A percentile compares a stretch with the other conserved stretches of the same genome.
These are phyloP conservation scores for Sylvia borin DNA, from an alignment of 2,797 vertebrate genomes.

Conservation along the genomic window DNA sequence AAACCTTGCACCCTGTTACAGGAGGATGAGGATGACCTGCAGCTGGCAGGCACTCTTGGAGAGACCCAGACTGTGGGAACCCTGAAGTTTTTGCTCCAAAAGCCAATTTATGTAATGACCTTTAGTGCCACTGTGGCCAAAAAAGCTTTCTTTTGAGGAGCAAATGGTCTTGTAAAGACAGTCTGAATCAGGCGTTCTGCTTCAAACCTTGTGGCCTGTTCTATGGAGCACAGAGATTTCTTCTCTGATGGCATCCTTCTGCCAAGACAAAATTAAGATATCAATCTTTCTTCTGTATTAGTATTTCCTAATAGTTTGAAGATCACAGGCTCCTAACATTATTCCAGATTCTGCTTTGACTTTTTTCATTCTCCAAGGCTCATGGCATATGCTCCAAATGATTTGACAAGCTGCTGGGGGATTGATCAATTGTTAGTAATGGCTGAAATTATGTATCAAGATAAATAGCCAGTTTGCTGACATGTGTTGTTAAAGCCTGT, in stretches of 20 bases:
- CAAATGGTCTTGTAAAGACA: not conserved
- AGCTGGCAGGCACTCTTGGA: not conserved
- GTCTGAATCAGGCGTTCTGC: not conserved
- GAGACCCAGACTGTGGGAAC: not conserved
- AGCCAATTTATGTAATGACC: not conserved
- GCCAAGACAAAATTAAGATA: not conserved
- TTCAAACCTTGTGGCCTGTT: not conserved
- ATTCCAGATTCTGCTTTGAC: not conserved
- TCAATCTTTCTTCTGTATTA: not conserved
- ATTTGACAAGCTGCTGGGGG: not conserved
- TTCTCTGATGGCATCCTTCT: not conserved
- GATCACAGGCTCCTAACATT: not conserved
- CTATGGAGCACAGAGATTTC: not conserved
- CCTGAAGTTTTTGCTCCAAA: not conserved
- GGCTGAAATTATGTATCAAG: not conserved
- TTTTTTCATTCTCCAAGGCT: not conserved
- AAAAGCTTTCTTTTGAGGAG: not conserved
- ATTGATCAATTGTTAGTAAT: not conserved
- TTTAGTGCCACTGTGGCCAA: not conserved
- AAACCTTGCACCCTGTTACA: not conserved
- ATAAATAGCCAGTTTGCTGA: not conserved
- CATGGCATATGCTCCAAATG: not conserved
- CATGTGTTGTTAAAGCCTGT: not conserved
- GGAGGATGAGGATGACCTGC: fast-evolving
- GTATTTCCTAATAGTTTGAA: not conserved